Conservation (phyloP, 2,797 vertebrate genomes). For the Myotis vivesi region DNA sequence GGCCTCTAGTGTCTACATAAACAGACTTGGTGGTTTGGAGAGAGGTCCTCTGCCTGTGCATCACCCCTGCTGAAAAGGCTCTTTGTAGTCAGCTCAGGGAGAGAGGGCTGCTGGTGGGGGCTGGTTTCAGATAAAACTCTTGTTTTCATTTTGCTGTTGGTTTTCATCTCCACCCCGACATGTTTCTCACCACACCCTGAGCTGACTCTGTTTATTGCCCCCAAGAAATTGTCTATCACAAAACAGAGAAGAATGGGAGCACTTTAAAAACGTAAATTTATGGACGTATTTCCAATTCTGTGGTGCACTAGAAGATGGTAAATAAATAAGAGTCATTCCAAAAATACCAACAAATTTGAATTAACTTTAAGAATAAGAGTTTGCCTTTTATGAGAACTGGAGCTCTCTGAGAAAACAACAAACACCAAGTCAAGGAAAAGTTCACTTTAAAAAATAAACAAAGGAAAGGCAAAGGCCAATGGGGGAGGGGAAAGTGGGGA, state of each 20-base stretch:
- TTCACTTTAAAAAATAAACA: slow-evolving; percentile 9
- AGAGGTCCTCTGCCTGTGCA: neutral
- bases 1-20: neutral
- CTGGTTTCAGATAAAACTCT: slow-evolving; percentile 7
- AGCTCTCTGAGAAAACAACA: neutral
- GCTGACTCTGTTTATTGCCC: slow-evolving; percentile 27
- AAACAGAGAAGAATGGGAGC: slow-evolving; percentile 26
- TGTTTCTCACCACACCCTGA: slow-evolving; percentile 59
- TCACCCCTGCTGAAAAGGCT: slow-evolving; percentile 32
- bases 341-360: slow-evolving; percentile 38
- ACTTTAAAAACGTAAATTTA: slow-evolving; percentile 62
- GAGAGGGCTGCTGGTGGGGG: neutral
- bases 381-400: neutral
- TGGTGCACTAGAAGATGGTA: neutral
- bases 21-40: slow-evolving; percentile 36
- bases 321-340: slow-evolving; percentile 54
- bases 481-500: neutral
- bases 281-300: neutral
- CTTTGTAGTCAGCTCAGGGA: slow-evolving; percentile 39
- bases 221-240: slow-evolving; percentile 37
- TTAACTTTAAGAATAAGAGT: slow-evolving; percentile 20
- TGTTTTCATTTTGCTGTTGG: slow-evolving; percentile 51
- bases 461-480: neutral
- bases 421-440: neutral
- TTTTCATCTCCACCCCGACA: slow-evolving; percentile 51